Conservation (phyloP, 2,888 invertebrate genomes). For the Luperina testacea region DNA sequence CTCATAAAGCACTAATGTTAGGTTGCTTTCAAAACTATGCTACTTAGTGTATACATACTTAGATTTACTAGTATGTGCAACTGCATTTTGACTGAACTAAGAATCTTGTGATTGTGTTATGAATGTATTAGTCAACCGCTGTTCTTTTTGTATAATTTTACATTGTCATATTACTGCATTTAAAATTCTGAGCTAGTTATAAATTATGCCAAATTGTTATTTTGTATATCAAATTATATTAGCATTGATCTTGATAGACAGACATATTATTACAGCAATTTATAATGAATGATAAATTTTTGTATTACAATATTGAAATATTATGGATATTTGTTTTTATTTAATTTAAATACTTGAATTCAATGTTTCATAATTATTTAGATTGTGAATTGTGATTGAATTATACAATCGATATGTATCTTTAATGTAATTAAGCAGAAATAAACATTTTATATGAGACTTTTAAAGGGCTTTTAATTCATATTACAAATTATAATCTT, state of each 20-base stretch:
- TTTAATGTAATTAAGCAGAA: conserved; percentile 87
- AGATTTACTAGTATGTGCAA: conserved; percentile 81
- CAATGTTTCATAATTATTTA: conserved; percentile 77
- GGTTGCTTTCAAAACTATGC: conserved; percentile 86
- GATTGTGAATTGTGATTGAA: conserved; percentile 82
- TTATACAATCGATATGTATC: conserved; percentile 87
- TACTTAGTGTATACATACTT: conserved; percentile 80
- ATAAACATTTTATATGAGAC: conserved; percentile 90
- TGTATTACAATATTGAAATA: conserved; percentile 63
- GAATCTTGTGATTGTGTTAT: conserved; percentile 87
- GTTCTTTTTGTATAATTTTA: conserved; percentile 82
- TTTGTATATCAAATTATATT: conserved; percentile 83
- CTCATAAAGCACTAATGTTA: conserved; percentile 85
- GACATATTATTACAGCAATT: conserved; percentile 62
- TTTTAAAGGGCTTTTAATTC: conserved; percentile 79
- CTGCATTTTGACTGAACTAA: conserved; percentile 86
- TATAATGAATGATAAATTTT: conserved; percentile 61
- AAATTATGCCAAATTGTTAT: conserved; percentile 88
- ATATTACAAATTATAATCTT: background rate
- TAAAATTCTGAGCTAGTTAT: conserved; percentile 84
- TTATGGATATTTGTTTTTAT: conserved; percentile 67
- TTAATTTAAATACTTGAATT: conserved; percentile 75
- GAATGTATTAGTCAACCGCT: conserved; percentile 83
- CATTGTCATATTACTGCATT: conserved; percentile 84
- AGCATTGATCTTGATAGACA: conserved; percentile 74